Base-by-base conservation (phyloP, 2,113 vertebrate species). In the Jaculus jaculus region DNA sequence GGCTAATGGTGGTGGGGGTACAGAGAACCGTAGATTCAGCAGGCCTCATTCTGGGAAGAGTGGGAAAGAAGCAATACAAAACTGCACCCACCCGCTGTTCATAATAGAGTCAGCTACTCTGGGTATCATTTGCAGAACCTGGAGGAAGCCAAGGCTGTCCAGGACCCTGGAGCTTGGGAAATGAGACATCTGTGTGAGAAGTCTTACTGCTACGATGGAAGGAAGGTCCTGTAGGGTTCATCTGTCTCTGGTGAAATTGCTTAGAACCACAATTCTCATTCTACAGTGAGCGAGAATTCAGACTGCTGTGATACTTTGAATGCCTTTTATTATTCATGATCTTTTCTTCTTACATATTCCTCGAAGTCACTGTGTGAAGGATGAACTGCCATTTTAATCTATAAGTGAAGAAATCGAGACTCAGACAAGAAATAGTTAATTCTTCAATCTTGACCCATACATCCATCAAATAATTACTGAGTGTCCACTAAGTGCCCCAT, bases 1-100 rank as follows among this genome's bases (percentile, higher is more conserved):
- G 11, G 96, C 93, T 98, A 98, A 98, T 98, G 97, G 97, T 47
- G 95, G 92, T 92, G 93, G 96, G 96, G 79, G 94, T 95, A 95
- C 88, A 54, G n/a, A 96, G 95, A 98, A 96, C 90, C 96, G 91
- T 86, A 92, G 90, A 97, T 91, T 97, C 97, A 97, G 94, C 97
- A 94, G 96, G 96, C 7, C 85, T 91, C 95, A 89, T 92, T 97
- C 84, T 92, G 18, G 0, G 17, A 77, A 93, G 82, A 93, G 90
- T 80, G 79, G 54, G 90, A 87, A 58, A 80, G 66, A 95, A 96
- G 97, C 97, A 98, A 96, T 95, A 61, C 37, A 89, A 34, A 94
- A 68, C 51, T 83, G 83, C 58, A 0, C 75, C 84, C 72, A 93
- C 66, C 58, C 84, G 17, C 95, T 95, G 71, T 95, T 91, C 96